Conservation (phyloP, 2,888 invertebrate genomes). For the Tetramorium bicarinatum region DNA sequence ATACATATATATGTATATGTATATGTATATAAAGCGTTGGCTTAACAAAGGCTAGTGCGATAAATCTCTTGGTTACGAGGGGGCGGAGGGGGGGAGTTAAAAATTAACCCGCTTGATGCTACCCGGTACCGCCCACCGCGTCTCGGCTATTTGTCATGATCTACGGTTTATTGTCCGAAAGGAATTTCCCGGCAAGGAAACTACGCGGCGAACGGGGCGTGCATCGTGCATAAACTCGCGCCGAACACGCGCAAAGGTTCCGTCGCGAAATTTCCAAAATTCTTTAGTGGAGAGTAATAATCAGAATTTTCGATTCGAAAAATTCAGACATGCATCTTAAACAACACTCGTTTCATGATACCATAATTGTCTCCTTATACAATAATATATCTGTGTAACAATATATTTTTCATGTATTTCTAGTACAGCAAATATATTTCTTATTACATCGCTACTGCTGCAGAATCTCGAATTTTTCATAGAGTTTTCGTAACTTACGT, state of each 20-base stretch:
- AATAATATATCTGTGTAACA: not conserved
- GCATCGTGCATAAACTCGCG: conserved; percentile 38
- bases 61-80: conserved; percentile 79
- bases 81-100: conserved; percentile 74
- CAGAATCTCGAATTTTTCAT: not conserved
- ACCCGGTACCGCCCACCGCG: conserved; percentile 35
- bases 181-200: conserved; percentile 65
- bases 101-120: conserved; percentile 78
- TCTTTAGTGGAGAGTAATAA: conserved; percentile 19
- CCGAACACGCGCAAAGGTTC: conserved; percentile 14
- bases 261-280: conserved; percentile 39
- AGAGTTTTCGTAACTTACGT: conserved; percentile 18
- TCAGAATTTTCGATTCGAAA: not conserved
- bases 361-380: not conserved
- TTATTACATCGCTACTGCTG: not conserved
- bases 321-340: not conserved
- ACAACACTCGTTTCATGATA: not conserved
- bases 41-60: conserved; percentile 78
- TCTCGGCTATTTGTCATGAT: conserved; percentile 73
- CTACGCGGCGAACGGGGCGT: conserved; percentile 24
- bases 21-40: conserved; percentile 59
- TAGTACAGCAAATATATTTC: conserved; percentile 13
- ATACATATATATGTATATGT: conserved; percentile 24
- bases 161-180: conserved; percentile 69
- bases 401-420: not conserved